These are phyloP conservation scores for Palaemon carinicauda DNA, from an alignment of 1,140 invertebrate species.

Conservation along the genomic window DNA sequence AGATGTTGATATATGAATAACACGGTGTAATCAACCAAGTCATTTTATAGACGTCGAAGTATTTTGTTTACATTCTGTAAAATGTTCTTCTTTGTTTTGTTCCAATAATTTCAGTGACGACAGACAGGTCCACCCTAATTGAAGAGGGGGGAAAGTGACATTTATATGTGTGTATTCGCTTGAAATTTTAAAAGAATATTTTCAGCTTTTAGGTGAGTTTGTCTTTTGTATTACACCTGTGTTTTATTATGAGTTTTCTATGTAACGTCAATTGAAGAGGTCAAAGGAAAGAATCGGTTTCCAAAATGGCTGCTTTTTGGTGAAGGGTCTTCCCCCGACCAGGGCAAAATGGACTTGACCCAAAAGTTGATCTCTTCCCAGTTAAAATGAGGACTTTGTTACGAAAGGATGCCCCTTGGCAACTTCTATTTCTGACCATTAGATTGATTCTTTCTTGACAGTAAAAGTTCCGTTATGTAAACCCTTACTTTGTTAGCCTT, in stretches of 20 bases:
- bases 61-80: too few relatives aligned
- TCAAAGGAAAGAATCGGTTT: background rate
- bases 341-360: slow-evolving; percentile 43
- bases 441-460: background rate
- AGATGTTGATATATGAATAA: too few relatives aligned
- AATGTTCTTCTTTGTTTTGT: background rate
- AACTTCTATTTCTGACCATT: background rate
- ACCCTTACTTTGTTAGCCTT: too few relatives aligned
- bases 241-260: background rate
- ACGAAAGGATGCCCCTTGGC: background rate
- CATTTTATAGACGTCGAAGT: too few relatives aligned
- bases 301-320: slow-evolving; percentile 26
- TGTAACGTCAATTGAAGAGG: background rate
- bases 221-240: background rate
- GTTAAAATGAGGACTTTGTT: slow-evolving; percentile 20
- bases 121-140: slow-evolving; percentile 40
- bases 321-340: slow-evolving; percentile 38
- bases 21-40: too few relatives aligned
- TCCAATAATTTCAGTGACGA: slow-evolving; percentile 23
- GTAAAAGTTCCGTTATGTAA: too few relatives aligned
- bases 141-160: slow-evolving; percentile 41
- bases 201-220: background rate
- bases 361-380: slow-evolving; percentile 23
- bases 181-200: too few relatives aligned
- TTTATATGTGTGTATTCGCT: background rate